Evolutionary conservation across 2,888 invertebrate species (phyloP).

Genomic region (Amphipoea oculea): DNA sequence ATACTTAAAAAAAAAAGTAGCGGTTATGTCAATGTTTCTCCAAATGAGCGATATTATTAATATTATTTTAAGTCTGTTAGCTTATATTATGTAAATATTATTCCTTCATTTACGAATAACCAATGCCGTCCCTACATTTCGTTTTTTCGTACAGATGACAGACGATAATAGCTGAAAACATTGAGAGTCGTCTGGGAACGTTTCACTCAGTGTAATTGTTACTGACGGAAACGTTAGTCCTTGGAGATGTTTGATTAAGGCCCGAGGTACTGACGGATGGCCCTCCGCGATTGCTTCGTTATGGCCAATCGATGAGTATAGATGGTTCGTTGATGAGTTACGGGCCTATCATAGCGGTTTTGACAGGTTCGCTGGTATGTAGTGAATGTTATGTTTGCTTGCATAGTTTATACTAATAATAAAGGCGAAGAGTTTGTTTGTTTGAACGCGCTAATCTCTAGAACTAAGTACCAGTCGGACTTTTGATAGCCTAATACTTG

Average conservation of each 20-base stretch:
- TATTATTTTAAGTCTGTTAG: not conserved
- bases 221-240: constrained; percentile 70
- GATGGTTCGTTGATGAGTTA: constrained; percentile 56
- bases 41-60: not conserved
- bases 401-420: not conserved
- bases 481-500: too few species aligned
- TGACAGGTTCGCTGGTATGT: not conserved
- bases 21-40: too few species aligned
- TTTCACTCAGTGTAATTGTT: constrained; percentile 69
- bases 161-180: constrained; percentile 45
- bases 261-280: constrained; percentile 65
- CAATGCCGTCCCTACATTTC: not conserved
- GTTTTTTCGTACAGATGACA: constrained; percentile 27
- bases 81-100: not conserved
- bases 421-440: not conserved
- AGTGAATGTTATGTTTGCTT: not conserved
- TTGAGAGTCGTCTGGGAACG: constrained; percentile 48
- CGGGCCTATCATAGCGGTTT: constrained; percentile 30
- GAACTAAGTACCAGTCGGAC: too few species aligned
- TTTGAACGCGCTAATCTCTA: too few species aligned
- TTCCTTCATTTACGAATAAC: not conserved
- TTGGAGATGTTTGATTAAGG: constrained; percentile 71
- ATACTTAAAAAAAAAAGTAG: too few species aligned
- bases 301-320: constrained; percentile 50
- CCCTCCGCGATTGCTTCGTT: constrained; percentile 59